Percentiles rank a stretch among this genome's conserved stretches.
These are phyloP conservation scores for Chondrilla cf. caribensis DNA, from an alignment of 37 sponge, comb jelly and placozoan species.

Conservation along the genomic window DNA sequence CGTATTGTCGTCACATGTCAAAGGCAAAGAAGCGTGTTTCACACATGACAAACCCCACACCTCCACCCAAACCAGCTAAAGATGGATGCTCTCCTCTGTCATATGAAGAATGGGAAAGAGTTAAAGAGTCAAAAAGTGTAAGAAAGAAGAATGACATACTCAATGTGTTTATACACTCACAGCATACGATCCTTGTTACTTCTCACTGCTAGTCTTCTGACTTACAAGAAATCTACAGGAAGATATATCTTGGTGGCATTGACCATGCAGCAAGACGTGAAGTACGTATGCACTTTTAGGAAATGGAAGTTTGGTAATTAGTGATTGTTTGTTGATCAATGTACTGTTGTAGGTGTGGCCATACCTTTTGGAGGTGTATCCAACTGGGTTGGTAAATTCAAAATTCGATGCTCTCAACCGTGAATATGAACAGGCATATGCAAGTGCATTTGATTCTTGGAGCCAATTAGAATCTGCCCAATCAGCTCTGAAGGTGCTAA, in stretches of 20 bases:
- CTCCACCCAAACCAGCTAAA: not conserved
- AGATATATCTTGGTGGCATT: conserved; percentile 72
- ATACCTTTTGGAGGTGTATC: conserved; percentile 60
- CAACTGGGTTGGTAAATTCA: not conserved
- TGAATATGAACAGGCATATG: not conserved
- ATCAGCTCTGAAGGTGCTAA: not conserved
- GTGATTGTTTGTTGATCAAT: too few species aligned
- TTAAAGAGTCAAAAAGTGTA: not conserved
- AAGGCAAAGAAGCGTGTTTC: conserved; percentile 63
- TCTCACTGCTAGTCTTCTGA: not conserved
- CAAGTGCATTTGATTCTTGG: conserved; percentile 31
- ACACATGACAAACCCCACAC: conserved; percentile 49
- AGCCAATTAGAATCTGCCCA: conserved; percentile 31
- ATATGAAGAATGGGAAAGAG: not conserved
- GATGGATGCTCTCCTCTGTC: not conserved
- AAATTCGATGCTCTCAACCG: conserved; percentile 3
- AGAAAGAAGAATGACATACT: too few species aligned
- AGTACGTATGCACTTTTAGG: conserved; percentile 33
- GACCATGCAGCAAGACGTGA: conserved; percentile 49
- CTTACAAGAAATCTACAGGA: conserved; percentile 33
- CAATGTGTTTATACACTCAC: not conserved
- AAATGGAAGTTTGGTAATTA: not conserved
- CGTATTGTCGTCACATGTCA: conserved; percentile 83
- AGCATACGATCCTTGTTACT: not conserved
- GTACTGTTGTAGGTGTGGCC: conserved; percentile 83